These are phyloP conservation scores for Laupala kohalensis DNA, from an alignment of 1,140 invertebrate genomes.

Conservation along the genomic window DNA sequence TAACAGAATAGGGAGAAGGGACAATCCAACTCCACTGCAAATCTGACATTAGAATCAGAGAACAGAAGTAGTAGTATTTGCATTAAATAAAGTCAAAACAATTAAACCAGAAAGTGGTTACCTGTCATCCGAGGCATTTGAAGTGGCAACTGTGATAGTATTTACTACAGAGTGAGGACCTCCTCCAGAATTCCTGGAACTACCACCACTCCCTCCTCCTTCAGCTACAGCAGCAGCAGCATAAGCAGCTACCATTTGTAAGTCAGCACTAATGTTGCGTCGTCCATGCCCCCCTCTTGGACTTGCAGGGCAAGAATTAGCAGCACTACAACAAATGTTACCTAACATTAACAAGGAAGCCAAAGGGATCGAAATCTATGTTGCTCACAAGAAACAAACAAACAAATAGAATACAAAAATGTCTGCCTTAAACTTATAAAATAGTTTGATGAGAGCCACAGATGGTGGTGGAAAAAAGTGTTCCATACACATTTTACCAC, in stretches of 20 bases:
- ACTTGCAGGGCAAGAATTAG: constrained; percentile 94
- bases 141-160: constrained; percentile 22
- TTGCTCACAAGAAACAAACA: not conserved
- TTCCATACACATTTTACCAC: not conserved
- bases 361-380: too few species aligned
- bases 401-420: not conserved
- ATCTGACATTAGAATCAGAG: too few species aligned
- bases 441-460: not conserved
- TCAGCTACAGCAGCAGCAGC: constrained; percentile 42
- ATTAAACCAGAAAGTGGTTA: not conserved
- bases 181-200: constrained; percentile 21
- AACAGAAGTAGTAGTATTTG: too few species aligned
- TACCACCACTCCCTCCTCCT: constrained; percentile 24
- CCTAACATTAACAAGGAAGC: not conserved
- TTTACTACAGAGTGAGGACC: constrained; percentile 22
- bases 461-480: not conserved
- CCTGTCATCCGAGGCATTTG: constrained; percentile 17
- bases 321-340: constrained; percentile 43
- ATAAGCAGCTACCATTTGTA: constrained; percentile 56
- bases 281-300: constrained; percentile 51
- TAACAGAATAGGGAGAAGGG: too few species aligned
- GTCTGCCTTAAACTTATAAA: not conserved
- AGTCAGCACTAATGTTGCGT: constrained; percentile 50
- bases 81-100: not conserved
- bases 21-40: too few species aligned